These are phyloP conservation scores for Bettongia penicillata DNA, from an alignment of 2,113 vertebrate species.

Conservation along the genomic window DNA sequence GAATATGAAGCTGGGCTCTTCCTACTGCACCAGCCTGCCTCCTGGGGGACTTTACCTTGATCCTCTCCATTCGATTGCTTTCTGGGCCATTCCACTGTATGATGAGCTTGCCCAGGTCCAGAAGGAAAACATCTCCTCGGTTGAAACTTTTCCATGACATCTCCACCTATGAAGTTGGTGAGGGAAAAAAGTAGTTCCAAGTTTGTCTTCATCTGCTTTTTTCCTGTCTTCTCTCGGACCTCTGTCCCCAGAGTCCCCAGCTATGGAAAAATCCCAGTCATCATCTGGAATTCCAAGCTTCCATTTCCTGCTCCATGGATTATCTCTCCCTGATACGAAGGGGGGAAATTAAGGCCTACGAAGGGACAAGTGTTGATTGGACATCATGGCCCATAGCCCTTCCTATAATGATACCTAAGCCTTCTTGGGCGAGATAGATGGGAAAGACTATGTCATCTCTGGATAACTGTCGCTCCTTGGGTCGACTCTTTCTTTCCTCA, in stretches of 20 bases:
- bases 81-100: conserved; percentile 92
- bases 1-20: not conserved
- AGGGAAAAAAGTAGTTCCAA: not conserved
- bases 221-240: not conserved
- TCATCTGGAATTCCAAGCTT: not conserved
- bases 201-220: not conserved
- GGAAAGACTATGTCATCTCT: not conserved
- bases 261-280: not conserved
- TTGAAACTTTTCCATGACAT: conserved; percentile 93
- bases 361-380: not conserved
- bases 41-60: conserved; percentile 81
- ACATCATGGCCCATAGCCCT: not conserved
- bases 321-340: not conserved
- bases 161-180: conserved; percentile 83
- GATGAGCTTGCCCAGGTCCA: conserved; percentile 92
- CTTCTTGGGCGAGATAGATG: not conserved
- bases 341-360: not conserved
- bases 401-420: not conserved
- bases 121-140: conserved; percentile 89
- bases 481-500: not conserved
- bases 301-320: not conserved
- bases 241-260: not conserved
- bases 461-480: not conserved
- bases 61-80: conserved; percentile 89
- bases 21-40: not conserved